Conservation (phyloP, 1,140 invertebrate species). For the Drosophila malerkotliana region DNA sequence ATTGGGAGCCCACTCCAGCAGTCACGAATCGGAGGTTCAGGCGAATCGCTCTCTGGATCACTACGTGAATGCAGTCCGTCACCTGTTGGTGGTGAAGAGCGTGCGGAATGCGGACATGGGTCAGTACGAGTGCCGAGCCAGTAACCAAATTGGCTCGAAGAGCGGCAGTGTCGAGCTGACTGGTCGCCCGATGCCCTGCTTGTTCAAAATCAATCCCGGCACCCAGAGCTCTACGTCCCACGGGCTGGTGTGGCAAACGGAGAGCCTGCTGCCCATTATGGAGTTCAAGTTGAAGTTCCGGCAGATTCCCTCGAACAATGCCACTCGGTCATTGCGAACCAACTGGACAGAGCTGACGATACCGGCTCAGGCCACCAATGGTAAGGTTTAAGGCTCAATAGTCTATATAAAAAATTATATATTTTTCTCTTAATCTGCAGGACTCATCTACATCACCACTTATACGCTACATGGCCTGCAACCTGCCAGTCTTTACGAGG, state of each 20-base stretch:
- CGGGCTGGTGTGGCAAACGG: conserved; percentile 89
- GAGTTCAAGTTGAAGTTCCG: conserved; percentile 89
- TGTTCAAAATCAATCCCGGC: conserved; percentile 86
- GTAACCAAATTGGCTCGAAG: conserved; percentile 88
- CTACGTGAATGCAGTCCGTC: conserved; percentile 80
- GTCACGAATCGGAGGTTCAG: conserved; percentile 78
- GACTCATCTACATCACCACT: conserved; percentile 87
- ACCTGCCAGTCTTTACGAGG: conserved; percentile 88
- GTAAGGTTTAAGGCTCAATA: conserved; percentile 23
- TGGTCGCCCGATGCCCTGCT: conserved; percentile 85
- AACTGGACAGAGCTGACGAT: conserved; percentile 88
- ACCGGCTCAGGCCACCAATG: conserved; percentile 85
- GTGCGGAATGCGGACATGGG: conserved; percentile 89
- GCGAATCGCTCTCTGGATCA: conserved; percentile 48
- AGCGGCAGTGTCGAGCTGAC: conserved; percentile 86
- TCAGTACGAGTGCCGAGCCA: conserved; percentile 90
- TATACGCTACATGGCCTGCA: conserved; percentile 88
- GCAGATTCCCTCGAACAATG: conserved; percentile 75
- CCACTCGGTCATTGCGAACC: conserved; percentile 41
- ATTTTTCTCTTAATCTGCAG: conserved; percentile 44
- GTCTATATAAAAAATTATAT: background rate
- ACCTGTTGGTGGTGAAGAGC: conserved; percentile 89
- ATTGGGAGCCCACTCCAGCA: conserved; percentile 86
- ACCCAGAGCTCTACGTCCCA: conserved; percentile 84
- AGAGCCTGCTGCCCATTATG: conserved; percentile 88